Base-by-base conservation (phyloP, 2,797 vertebrate genomes). In the Heteromormyrus szaboi region DNA sequence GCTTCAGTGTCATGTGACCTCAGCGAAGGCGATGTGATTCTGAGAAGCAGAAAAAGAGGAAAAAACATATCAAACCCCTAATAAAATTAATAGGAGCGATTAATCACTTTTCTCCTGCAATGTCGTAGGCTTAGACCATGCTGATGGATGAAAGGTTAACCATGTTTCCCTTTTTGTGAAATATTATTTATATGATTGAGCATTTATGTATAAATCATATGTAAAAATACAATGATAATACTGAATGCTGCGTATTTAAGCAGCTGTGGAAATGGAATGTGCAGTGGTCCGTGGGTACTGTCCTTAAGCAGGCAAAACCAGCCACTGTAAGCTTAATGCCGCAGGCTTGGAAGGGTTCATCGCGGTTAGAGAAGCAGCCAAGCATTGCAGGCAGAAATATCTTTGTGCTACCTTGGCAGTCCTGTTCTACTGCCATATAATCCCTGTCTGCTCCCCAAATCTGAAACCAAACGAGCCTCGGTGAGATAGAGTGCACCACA, bases 1-100 rank as follows among this genome's bases (percentile, higher is more conserved):
- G 95, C 96, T n/a, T 98, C 98, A 94, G 96, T 95, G 97, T 99
- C 98, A 99, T 99, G 98, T 99, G 97, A 99, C 97, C 96, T 99
- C 98, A 91, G 98, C 97, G 94, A 99, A 99, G 97, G 97, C 94
- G 97, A 99, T 97, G 97, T 99, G 98, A 96, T 99, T 99, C 98
- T 99, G 94, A 22, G 3, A 93, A 89, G 93, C 59, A 92, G 88
- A 50, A 44, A 89, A 0, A 86, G 14, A 87, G 83, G 14, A 65
- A 5, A 0, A 53, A 46, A 62, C 11, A 62, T 46, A 1, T 84
- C 19, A 41, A 86, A 85, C 37, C 25, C 54, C 44, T 4, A 17
- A 44, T 4, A 50, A 11, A 84, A 59, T 22, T 33, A 29, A 54
- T 22, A 29, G 6, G 41, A 50, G 11, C 46, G 2, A 41, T 44